phyloP scores from a whole-genome alignment of 2,113 vertebrate genomes.

The Verasper variegatus region DNA sequence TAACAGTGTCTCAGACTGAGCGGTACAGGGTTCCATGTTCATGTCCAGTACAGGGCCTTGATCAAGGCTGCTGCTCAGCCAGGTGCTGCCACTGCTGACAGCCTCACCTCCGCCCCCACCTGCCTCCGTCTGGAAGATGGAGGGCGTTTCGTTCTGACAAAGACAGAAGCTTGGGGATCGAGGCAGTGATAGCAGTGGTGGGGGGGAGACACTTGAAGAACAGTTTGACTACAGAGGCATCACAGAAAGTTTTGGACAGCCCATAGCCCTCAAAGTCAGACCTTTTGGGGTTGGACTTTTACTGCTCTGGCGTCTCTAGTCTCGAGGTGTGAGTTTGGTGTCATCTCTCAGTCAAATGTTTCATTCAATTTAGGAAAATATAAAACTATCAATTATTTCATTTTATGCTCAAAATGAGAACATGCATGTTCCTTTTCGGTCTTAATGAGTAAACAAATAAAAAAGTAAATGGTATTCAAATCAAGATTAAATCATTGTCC shows the following conservation, averaged over 20 bases:
- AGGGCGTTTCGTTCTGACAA: constrained; percentile 56
- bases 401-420: no score
- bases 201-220: constrained; percentile 12
- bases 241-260: constrained; percentile 70
- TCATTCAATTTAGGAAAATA: background rate
- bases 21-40: constrained; percentile 55
- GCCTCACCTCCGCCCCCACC: constrained; percentile 48
- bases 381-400: background rate
- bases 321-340: background rate
- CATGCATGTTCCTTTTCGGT: no score
- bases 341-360: background rate
- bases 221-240: constrained; percentile 58
- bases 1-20: constrained; percentile 69
- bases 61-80: constrained; percentile 76
- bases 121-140: background rate
- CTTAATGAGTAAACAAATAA: no score
- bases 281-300: background rate
- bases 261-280: constrained; percentile 30
- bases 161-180: constrained; percentile 45
- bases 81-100: constrained; percentile 77
- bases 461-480: background rate
- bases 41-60: constrained; percentile 74
- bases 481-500: background rate
- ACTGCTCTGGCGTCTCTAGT: background rate
- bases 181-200: background rate